Percentiles rank a stretch among this genome's conserved stretches.
phyloP scores from a whole-genome alignment of 2,113 vertebrate species.

The Hippolais icterina region DNA sequence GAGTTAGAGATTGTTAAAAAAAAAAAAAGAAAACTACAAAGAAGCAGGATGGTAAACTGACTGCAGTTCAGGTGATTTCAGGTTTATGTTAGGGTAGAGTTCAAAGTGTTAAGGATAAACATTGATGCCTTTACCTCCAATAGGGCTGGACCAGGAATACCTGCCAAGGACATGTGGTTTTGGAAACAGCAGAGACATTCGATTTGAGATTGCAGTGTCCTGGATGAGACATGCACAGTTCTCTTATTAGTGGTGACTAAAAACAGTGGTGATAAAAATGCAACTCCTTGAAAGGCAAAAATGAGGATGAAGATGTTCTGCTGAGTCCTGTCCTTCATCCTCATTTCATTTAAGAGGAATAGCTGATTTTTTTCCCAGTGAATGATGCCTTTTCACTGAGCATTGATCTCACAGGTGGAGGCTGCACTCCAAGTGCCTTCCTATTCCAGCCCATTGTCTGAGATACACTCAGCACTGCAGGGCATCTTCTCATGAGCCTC shows the following conservation, averaged over 20 bases:
- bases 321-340: neutral
- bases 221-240: neutral
- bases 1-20: neutral
- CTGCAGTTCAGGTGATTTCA: neutral
- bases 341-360: neutral
- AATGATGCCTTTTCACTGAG: neutral
- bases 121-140: neutral
- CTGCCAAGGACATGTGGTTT: neutral
- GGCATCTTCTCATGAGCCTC: neutral
- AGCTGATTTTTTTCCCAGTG: neutral
- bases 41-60: neutral
- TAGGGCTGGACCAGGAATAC: neutral
- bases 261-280: neutral
- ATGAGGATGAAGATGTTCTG: neutral
- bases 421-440: neutral
- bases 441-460: neutral
- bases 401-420: fast-evolving
- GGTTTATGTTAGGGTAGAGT: neutral
- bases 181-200: neutral
- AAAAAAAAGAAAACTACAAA: neutral
- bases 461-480: neutral
- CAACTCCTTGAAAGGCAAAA: neutral
- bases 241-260: neutral
- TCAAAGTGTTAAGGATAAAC: neutral
- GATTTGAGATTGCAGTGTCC: neutral